Conservation (phyloP, 2,797 vertebrate genomes). For the Poliocrania exsul region DNA sequence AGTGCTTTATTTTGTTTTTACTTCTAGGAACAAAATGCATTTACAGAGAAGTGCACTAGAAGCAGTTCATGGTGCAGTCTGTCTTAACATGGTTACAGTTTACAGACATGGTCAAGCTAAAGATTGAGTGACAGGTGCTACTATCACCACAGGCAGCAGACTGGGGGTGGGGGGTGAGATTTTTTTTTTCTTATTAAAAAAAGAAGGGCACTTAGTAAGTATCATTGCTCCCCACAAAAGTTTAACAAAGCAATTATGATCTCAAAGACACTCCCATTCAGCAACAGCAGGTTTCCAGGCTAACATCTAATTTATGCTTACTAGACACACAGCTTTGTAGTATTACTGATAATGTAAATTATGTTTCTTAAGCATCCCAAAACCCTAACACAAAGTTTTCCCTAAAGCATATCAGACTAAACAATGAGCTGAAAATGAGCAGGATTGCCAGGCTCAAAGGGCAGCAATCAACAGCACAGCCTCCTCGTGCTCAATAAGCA, state of each 20-base stretch:
- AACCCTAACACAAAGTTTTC: not conserved
- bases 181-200: not conserved
- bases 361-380: not conserved
- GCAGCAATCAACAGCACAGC: not conserved
- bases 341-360: not conserved
- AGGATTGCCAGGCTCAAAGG: not conserved
- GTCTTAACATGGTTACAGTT: not conserved
- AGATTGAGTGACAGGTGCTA: not conserved
- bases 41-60: not conserved
- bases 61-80: not conserved
- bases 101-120: not conserved
- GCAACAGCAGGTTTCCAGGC: not conserved
- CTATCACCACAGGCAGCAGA: not conserved
- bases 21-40: not conserved
- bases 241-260: not conserved
- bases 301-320: not conserved
- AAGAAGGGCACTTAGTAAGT: not conserved
- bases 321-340: not conserved
- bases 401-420: not conserved
- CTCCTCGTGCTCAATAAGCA: not conserved
- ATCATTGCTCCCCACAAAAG: not conserved
- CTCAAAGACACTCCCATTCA: not conserved
- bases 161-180: accelerated
- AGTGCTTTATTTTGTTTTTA: not conserved
- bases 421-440: not conserved